A percentile compares a stretch with the other conserved stretches of the same genome.
Evolutionary conservation across 2,888 invertebrate genomes (phyloP).

Genomic region (Dolomedes plantarius): DNA sequence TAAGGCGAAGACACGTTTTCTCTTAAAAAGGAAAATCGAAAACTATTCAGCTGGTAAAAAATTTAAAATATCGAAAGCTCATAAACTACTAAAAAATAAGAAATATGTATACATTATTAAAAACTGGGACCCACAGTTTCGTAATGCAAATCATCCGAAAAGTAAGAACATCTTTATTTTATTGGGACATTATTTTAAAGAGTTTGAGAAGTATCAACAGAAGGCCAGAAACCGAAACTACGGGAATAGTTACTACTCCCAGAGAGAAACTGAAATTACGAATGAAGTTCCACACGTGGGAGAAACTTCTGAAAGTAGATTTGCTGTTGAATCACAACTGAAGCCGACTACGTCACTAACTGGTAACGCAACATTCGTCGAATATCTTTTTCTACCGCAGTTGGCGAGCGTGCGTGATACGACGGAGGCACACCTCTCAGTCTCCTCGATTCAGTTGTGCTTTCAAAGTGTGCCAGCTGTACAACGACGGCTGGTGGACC

Average conservation of each 20-base stretch:
- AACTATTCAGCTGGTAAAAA: background rate
- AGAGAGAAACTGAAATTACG: conserved; percentile 40
- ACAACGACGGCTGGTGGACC: conserved; percentile 36
- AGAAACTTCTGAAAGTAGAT: conserved; percentile 46
- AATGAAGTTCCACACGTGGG: background rate
- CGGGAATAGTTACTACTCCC: background rate
- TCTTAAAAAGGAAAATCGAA: background rate
- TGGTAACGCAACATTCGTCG: conserved; percentile 49
- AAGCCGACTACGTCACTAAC: conserved; percentile 55
- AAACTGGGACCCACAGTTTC: too few species aligned
- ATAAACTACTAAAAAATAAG: background rate
- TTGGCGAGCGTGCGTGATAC: conserved; percentile 23
- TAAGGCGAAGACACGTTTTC: too few species aligned
- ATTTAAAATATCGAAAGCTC: background rate
- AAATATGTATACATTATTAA: too few species aligned
- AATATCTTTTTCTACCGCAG: conserved; percentile 21
- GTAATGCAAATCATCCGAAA: too few species aligned
- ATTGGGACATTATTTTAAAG: background rate
- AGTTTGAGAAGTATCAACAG: background rate
- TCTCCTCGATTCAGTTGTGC: conserved; percentile 6
- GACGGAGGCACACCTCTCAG: conserved; percentile 23
- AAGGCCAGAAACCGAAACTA: conserved; percentile 43
- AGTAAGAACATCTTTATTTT: too few species aligned
- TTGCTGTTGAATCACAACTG: conserved; percentile 5
- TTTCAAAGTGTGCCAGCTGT: conserved; percentile 64